Percentiles rank a stretch among this genome's conserved stretches.
Conservation (phyloP, 2,888 invertebrate genomes). For the Hesperia comma region DNA sequence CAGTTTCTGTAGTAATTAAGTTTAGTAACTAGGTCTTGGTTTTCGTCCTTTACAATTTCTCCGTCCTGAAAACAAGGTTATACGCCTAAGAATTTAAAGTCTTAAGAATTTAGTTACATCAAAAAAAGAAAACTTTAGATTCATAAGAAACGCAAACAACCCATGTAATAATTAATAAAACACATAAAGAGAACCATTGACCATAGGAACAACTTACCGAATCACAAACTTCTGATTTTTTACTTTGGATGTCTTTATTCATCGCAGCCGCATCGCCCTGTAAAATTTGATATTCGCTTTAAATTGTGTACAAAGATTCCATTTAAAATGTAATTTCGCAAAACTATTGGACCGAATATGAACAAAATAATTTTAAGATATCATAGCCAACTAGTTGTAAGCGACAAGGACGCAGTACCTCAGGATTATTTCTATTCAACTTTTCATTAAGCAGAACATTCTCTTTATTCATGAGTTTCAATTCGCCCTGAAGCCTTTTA, state of each 20-base stretch:
- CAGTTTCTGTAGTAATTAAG: constrained; percentile 63
- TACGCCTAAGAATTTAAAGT: too few species aligned
- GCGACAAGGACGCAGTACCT: constrained; percentile 51
- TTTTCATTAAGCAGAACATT: constrained; percentile 84
- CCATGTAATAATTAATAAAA: too few species aligned
- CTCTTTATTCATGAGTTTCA: constrained; percentile 86
- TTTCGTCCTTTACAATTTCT: constrained; percentile 46
- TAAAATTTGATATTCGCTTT: neutral
- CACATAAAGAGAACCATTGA: too few species aligned
- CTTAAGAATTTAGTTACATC: neutral
- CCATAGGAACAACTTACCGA: constrained; percentile 15
- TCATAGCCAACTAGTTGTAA: constrained; percentile 18
- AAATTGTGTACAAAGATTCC: neutral
- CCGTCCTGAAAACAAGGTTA: constrained; percentile 45
- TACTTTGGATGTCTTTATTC: constrained; percentile 50
- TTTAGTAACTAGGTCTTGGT: constrained; percentile 57
- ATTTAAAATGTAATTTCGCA: neutral
- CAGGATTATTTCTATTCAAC: constrained; percentile 68
- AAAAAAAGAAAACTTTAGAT: too few species aligned
- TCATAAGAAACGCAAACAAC: too few species aligned
- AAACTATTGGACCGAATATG: neutral
- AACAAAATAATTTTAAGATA: neutral
- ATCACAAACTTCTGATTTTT: constrained; percentile 47
- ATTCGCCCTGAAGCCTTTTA: constrained; percentile 85
- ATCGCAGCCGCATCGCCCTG: constrained; percentile 70